Percentiles rank a stretch among this genome's conserved stretches.
phyloP scores from a whole-genome alignment of 2,888 invertebrate species.

The Sphecodes monilicornis region DNA sequence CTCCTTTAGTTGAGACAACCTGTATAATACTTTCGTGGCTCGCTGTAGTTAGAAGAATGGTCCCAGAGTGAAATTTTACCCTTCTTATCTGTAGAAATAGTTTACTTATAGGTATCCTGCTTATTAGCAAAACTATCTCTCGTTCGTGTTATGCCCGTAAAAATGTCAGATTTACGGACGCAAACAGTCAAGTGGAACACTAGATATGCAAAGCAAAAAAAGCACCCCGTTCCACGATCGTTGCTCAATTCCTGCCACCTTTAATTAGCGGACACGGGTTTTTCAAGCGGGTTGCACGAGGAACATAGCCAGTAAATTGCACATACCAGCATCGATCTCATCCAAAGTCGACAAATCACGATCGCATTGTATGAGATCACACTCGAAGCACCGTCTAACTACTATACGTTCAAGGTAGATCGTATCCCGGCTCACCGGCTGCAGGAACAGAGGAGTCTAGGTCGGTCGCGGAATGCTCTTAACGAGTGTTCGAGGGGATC shows the following conservation, averaged over 20 bases:
- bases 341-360: constrained; percentile 68
- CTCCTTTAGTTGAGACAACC: too few species aligned
- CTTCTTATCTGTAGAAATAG: not conserved
- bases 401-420: constrained; percentile 49
- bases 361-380: constrained; percentile 63
- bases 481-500: constrained; percentile 70
- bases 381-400: constrained; percentile 54
- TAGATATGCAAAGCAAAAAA: not conserved
- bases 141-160: not conserved
- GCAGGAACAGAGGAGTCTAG: constrained; percentile 49
- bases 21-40: too few species aligned
- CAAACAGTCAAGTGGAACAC: not conserved
- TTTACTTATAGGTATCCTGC: not conserved
- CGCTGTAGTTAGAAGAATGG: too few species aligned
- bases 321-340: constrained; percentile 44
- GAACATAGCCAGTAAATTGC: constrained; percentile 40
- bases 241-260: constrained; percentile 5
- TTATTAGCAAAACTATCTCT: not conserved
- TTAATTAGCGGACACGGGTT: constrained; percentile 39
- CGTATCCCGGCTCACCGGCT: constrained; percentile 56
- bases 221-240: not conserved
- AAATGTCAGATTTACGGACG: not conserved
- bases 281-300: constrained; percentile 18
- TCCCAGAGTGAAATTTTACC: not conserved
- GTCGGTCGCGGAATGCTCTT: constrained; percentile 66